Evolutionary conservation across 2,113 vertebrate species (phyloP).

Genomic region (Paracanthobrama guichenoti): DNA sequence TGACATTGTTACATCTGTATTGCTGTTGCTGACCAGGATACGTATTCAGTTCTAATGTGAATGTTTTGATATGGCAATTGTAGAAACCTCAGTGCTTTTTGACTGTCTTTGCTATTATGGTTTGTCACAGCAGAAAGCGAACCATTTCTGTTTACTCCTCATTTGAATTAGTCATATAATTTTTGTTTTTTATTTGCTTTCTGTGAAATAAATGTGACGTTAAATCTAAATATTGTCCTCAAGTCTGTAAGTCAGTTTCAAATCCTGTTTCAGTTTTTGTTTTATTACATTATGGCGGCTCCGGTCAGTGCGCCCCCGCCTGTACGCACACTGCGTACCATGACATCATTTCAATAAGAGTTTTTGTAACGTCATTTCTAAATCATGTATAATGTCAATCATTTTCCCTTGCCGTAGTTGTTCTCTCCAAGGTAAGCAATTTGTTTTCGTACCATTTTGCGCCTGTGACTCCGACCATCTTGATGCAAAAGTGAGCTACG

Average conservation of each 20-base stretch:
- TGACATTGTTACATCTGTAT: constrained; percentile 17
- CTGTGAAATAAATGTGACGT: constrained; percentile 44
- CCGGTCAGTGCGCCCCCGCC: no score
- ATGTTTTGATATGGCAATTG: constrained; percentile 34
- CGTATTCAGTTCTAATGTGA: constrained; percentile 26
- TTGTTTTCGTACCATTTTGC: no score
- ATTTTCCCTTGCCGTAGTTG: no score
- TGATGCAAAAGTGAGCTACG: no score
- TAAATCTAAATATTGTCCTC: not conserved
- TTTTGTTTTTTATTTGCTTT: constrained; percentile 36
- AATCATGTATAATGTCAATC: no score
- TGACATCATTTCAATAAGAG: no score
- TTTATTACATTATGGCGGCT: no score
- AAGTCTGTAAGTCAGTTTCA: constrained; percentile 33
- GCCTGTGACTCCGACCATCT: no score
- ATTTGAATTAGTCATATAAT: not conserved
- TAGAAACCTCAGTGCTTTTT: constrained; percentile 39
- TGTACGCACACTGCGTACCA: no score
- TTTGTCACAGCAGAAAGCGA: constrained; percentile 5
- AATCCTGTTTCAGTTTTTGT: not conserved
- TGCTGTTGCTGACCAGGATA: not conserved
- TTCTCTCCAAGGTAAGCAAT: no score
- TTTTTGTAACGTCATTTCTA: no score
- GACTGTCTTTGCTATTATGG: constrained; percentile 35
- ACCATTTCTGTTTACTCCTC: not conserved